Evolutionary conservation across 2,113 vertebrate genomes (phyloP).

Genomic region (Emydocephalus ijimae): DNA sequence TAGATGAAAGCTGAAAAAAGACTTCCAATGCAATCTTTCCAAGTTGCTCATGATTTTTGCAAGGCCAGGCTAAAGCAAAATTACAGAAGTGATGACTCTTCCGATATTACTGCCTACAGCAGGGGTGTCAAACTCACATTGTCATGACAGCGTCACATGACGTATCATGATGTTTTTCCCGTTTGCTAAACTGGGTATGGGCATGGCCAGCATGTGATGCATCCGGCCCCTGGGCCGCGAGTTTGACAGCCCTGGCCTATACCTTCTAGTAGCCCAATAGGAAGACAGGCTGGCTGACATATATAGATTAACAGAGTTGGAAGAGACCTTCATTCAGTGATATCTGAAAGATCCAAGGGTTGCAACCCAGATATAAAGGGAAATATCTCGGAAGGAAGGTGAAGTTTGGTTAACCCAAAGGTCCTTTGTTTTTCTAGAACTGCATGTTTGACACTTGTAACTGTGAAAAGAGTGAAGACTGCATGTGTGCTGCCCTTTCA

Average conservation of each 20-base stretch:
- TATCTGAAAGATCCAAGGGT: neutral
- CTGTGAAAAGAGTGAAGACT: conserved; percentile 84
- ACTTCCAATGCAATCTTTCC: neutral
- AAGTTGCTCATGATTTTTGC: neutral
- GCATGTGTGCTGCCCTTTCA: conserved; percentile 86
- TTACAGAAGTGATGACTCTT: neutral
- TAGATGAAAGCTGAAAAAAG: neutral
- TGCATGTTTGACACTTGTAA: conserved; percentile 92
- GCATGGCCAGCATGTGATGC: too few species aligned
- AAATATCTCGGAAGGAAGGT: neutral
- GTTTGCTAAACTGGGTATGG: too few species aligned
- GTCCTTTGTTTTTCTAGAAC: conserved; percentile 70
- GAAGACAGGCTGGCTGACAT: neutral
- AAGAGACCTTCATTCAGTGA: neutral
- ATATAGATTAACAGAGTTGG: too few species aligned
- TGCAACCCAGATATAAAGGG: neutral
- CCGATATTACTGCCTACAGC: neutral
- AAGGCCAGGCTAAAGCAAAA: neutral
- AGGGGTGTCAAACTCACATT: too few species aligned
- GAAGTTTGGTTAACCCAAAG: neutral
- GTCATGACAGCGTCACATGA: too few species aligned
- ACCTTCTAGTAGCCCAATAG: neutral
- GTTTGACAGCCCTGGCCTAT: neutral
- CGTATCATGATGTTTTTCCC: too few species aligned
- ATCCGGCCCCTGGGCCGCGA: too few species aligned